Evolutionary conservation across 2,888 invertebrate species (phyloP).

Genomic region (Calliopum simillimum): DNA sequence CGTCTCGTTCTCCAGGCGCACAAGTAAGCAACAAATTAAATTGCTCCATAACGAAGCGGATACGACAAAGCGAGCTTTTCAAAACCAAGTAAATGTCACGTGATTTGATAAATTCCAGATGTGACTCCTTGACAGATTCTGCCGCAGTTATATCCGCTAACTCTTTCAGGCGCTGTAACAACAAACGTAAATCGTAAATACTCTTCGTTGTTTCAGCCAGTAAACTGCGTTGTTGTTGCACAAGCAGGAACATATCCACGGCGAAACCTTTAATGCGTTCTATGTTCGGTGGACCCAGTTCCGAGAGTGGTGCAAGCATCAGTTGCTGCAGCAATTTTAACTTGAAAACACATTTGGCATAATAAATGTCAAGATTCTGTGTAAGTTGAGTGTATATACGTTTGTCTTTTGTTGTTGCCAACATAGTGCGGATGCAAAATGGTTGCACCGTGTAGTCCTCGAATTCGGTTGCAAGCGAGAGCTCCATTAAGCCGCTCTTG

Average conservation of each 20-base stretch:
- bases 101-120: conserved; percentile 51
- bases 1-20: conserved; percentile 68
- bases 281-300: conserved; percentile 82
- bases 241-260: conserved; percentile 78
- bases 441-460: conserved; percentile 77
- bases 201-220: conserved; percentile 72
- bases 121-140: conserved; percentile 24
- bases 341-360: conserved; percentile 64
- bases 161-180: conserved; percentile 64
- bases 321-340: conserved; percentile 63
- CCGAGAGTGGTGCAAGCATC: conserved; percentile 76
- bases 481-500: conserved; percentile 79
- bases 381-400: conserved; percentile 65
- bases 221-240: conserved; percentile 75
- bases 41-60: conserved; percentile 73
- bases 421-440: conserved; percentile 73
- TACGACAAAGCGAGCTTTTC: conserved; percentile 53
- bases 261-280: conserved; percentile 90
- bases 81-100: conserved; percentile 51
- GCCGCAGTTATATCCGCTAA: conserved; percentile 52
- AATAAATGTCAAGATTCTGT: conserved; percentile 62
- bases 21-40: conserved; percentile 75
- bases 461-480: conserved; percentile 68
- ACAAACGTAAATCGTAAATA: conserved; percentile 71
- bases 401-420: conserved; percentile 71